Conservation (phyloP, 2,888 invertebrate genomes). For the Aspidiotus destructor region DNA sequence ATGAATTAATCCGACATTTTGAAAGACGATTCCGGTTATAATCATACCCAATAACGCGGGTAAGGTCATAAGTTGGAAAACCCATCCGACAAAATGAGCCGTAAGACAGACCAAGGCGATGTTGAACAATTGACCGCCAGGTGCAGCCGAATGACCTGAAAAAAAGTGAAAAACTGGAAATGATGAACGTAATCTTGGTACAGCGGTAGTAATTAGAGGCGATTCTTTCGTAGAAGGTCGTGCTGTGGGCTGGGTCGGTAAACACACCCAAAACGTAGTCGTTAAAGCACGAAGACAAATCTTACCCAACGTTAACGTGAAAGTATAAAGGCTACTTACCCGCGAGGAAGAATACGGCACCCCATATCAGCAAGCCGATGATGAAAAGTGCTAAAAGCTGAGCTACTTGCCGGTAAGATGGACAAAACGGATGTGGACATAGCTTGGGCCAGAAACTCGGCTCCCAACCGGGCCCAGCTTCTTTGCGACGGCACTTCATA, state of each 20-base stretch:
- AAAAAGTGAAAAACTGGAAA: neutral
- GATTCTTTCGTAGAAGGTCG: too few relatives aligned
- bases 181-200: neutral
- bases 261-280: too few relatives aligned
- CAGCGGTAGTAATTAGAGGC: neutral
- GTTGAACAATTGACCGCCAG: slow-evolving; percentile 72
- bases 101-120: slow-evolving; percentile 63
- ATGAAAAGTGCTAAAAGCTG: slow-evolving; percentile 61
- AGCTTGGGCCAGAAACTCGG: slow-evolving; percentile 68
- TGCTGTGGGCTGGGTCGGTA: too few relatives aligned
- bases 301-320: too few relatives aligned
- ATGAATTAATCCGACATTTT: slow-evolving; percentile 62
- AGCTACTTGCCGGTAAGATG: slow-evolving; percentile 73
- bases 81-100: slow-evolving; percentile 73
- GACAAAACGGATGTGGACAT: slow-evolving; percentile 77
- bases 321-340: slow-evolving; percentile 45
- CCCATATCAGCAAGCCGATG: slow-evolving; percentile 66
- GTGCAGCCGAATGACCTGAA: slow-evolving; percentile 54
- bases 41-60: slow-evolving; percentile 83
- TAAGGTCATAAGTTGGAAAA: slow-evolving; percentile 65
- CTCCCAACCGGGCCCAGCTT: slow-evolving; percentile 67
- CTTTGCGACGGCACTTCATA: slow-evolving; percentile 65
- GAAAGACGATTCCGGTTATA: slow-evolving; percentile 64
- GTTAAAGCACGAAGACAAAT: too few relatives aligned
- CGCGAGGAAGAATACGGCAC: slow-evolving; percentile 63